Evolutionary conservation across 1,140 invertebrate species (phyloP), one percentile per base, ranked within the genome.

Genomic region (Megathymus violae): DNA sequence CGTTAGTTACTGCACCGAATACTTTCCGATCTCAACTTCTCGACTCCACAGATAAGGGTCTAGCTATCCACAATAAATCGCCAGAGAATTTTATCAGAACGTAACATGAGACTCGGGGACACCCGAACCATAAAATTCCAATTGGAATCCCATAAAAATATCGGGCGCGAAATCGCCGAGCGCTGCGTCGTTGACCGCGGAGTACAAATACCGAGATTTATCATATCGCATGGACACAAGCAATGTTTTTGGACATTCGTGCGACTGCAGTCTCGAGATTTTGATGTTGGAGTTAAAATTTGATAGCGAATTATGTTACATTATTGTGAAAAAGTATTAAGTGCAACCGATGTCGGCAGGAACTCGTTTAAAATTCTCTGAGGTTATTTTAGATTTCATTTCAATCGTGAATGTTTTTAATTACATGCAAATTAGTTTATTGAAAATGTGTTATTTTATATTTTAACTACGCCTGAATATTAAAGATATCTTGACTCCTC

Each of bases 91-190:
- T 68, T 68, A 68, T 68, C 65, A 56, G 22, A 56, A 13, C 15
- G 65, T 38, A 68, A 68, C 65, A 44, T 68, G 56, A 68, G 31
- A 68, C 65, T 43, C 41, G 36, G 46, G 14, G 50, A 52, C 25
- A 36, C 25, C 34, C 46, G 65, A 67, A 62, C 65, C 61, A 67
- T 62, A 67, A 67, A 67, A 67, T 67, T 58, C 59, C 58, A 67
- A 67, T 67, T 43, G 65, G 51, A 62, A 44, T 62, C 52, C 51
- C 59, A 67, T 62, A 62, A 67, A 66, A 67, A 67, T 67, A 67
- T 67, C 65, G 51, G 56, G 31, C 59, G 59, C 61, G 50, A 67
- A 67, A 67, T 67, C 65, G 44, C 44, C 51, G 44, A 50, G 52
- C 43, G 17, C 56, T 3, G 34, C 34, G 50, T 16, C 50, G 40